Percentiles rank a stretch among this genome's conserved stretches.
These are phyloP conservation scores for Erebia palarica DNA, from an alignment of 2,888 invertebrate genomes.

Conservation along the genomic window DNA sequence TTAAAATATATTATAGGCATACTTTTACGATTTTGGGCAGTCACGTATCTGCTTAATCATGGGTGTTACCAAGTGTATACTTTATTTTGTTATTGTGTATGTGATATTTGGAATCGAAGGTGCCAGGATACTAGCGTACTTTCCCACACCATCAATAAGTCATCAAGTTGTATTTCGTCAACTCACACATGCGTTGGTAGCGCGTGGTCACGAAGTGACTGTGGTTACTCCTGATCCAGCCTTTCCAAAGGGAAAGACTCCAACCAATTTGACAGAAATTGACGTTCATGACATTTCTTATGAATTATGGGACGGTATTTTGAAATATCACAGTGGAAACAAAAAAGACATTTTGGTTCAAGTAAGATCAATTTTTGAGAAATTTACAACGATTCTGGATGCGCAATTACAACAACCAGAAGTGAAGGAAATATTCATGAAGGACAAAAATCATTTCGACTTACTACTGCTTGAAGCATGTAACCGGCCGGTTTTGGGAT, in stretches of 20 bases:
- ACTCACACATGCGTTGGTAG: constrained; percentile 54
- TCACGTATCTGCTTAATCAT: constrained; percentile 24
- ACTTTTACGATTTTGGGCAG: constrained; percentile 11
- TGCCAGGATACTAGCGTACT: constrained; percentile 56
- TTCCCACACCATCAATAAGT: constrained; percentile 62
- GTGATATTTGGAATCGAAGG: constrained; percentile 18
- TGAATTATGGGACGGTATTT: constrained; percentile 41
- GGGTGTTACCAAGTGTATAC: constrained; percentile 2
- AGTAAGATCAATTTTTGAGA: constrained; percentile 14
- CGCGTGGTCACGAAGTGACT: constrained; percentile 62
- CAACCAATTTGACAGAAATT: constrained; percentile 57
- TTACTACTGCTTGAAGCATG: constrained; percentile 55
- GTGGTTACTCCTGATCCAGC: constrained; percentile 58
- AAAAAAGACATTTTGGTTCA: constrained; percentile 36
- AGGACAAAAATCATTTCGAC: constrained; percentile 47
- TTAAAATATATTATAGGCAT: constrained; percentile 10
- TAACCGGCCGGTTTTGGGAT: constrained; percentile 43
- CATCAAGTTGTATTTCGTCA: constrained; percentile 48
- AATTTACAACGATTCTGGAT: constrained; percentile 37
- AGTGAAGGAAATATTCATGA: constrained; percentile 38
- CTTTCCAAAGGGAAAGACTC: constrained; percentile 49
- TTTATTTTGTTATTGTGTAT: constrained; percentile 17
- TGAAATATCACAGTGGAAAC: constrained; percentile 29
- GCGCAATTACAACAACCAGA: constrained; percentile 37
- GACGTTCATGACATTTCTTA: constrained; percentile 58